Percentiles rank a stretch among this genome's conserved stretches.
phyloP scores from a whole-genome alignment of 1,140 invertebrate genomes.

The Lerema accius region DNA sequence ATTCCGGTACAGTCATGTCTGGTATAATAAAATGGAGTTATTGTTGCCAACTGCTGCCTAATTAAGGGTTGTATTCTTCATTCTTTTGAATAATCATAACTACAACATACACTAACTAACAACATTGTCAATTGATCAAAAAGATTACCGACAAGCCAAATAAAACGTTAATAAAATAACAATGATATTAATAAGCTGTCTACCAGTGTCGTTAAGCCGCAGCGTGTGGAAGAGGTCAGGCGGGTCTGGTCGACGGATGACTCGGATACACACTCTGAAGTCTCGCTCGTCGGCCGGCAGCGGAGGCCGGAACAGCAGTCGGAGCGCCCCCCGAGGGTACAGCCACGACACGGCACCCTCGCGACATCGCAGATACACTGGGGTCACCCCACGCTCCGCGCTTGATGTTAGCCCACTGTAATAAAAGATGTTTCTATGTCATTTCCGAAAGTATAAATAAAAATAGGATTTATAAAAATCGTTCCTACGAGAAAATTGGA shows the following conservation, averaged over 20 bases:
- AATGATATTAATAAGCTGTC: neutral
- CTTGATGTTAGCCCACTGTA: conserved; percentile 82
- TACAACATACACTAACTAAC: too few species aligned
- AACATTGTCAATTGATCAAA: too few species aligned
- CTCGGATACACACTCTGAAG: conserved; percentile 88
- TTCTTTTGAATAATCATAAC: too few species aligned
- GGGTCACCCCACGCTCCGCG: conserved; percentile 86
- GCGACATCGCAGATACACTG: conserved; percentile 90
- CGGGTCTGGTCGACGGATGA: conserved; percentile 74
- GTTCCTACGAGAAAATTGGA: too few species aligned
- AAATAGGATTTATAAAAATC: too few species aligned
- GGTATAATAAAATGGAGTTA: too few species aligned
- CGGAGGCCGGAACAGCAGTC: conserved; percentile 86
- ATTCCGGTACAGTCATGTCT: too few species aligned
- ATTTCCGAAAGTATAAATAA: too few species aligned
- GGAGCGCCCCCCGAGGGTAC: conserved; percentile 89
- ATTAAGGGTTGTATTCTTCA: too few species aligned
- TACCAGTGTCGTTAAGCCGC: conserved; percentile 63
- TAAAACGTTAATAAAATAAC: too few species aligned
- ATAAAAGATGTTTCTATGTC: conserved; percentile 50
- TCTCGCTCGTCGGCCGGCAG: conserved; percentile 84
- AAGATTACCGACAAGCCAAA: too few species aligned
- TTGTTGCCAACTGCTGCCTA: too few species aligned
- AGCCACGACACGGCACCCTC: conserved; percentile 88
- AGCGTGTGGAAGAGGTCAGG: conserved; percentile 66